Base-by-base conservation (phyloP, 2,113 vertebrate species). In the Nipponia nippon region DNA sequence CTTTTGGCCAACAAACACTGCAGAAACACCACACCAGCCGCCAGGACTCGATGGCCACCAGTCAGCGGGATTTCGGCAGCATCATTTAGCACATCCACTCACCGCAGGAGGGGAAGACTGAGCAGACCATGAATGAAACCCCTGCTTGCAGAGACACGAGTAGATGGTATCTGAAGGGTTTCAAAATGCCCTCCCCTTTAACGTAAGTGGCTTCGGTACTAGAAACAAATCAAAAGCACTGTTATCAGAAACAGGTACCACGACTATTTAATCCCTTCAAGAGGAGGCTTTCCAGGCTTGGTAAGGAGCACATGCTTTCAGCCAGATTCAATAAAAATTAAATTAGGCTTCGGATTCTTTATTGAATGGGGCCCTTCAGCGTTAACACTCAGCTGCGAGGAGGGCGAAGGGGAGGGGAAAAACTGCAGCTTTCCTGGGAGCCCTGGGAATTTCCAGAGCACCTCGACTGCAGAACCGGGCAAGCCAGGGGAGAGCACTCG, bases 241-340 rank as follows among this genome's bases (percentile, higher is more conserved):
- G 19, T 72, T 32, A 52, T 42, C 62, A 10, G 81, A 34, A 72
- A 23, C 13, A 72, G 67, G 53, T 52, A 81, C 62, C 38, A 5
- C 4, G 30, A 7, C 16, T 4, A 4, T 12, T 77, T 53, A 50
- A 95, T 77, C 82, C 44, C 4, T 70, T 75, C 61, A 63, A 56
- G 79, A 46, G n/a, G 70, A 75, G 78, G 23, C 27, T 84, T 55
- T 72, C 89, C 94, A 84, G 89, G 86, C 85, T 19, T 2, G 62
- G 77, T 11, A 44, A 62, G 71, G 70, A 87, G 55, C 77, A 22
- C 16, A 15, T 5, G 55, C 62, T 82, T 36, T 10, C 63, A 16
- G 73, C 63, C 86, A 73, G 78, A 78, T 61, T 82, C 95, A 72
- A 85, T 59, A 81, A 81, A 92, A 90, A 59, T 42, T 16, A 55